Percentiles rank a stretch among this genome's conserved stretches.
Evolutionary conservation across 2,797 vertebrate species (phyloP).

Genomic region (Corythornis leucogaster): DNA sequence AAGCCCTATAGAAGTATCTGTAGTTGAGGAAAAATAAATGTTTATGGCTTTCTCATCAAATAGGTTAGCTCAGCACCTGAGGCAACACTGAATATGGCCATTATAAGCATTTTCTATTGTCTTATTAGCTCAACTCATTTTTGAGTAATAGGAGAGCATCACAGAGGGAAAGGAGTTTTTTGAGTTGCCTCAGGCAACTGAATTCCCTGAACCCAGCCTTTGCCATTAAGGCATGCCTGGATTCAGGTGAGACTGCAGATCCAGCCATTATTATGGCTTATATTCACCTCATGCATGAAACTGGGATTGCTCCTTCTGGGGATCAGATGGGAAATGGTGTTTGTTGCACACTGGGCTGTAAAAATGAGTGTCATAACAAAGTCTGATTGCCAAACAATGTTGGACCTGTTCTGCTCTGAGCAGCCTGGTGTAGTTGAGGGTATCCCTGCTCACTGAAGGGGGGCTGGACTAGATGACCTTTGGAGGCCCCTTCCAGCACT

Average conservation of each 20-base stretch:
- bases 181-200: background rate
- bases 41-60: background rate
- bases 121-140: background rate
- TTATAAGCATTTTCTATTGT: background rate
- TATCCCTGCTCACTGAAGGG: no score
- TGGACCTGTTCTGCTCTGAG: background rate
- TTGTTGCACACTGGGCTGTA: background rate
- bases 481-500: no score
- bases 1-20: background rate
- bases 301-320: background rate
- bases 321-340: background rate
- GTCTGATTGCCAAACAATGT: background rate
- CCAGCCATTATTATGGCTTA: background rate
- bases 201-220: background rate
- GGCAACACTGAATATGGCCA: background rate
- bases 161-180: background rate
- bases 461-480: no score
- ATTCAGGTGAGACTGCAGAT: background rate
- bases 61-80: background rate
- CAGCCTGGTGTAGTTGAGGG: no score
- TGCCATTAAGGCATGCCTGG: background rate
- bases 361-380: background rate
- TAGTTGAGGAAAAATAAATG: background rate
- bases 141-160: background rate
- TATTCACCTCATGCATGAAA: background rate